Base-by-base conservation (phyloP, 2,888 invertebrate genomes). In the Galerucella calmariensis region DNA sequence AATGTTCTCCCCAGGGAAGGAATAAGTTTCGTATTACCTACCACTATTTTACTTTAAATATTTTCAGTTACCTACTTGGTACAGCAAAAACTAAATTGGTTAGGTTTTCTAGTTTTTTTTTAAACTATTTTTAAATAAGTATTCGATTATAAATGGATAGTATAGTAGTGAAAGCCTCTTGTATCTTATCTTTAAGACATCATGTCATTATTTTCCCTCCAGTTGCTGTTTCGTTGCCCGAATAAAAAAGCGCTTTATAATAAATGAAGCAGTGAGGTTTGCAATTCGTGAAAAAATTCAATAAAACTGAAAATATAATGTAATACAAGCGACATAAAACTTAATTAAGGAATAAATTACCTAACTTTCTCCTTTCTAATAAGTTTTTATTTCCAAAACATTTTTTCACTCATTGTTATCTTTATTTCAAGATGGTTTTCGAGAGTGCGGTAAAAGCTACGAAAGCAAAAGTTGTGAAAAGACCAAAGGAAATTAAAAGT, bases 401-500 rank as follows among this genome's bases (percentile, higher is more conserved):
- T 65, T 71, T 71, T 65, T 71, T 56, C 56, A 41, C 44, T 71
- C 71, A 71, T 71, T 71, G 56, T 71, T 71, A 71, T 65, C 65
- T 71, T 51, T 71, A 71, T 65, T 71, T 58, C 71, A 66, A 65
- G 66, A 71, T 71, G 71, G 46, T 71, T 71, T 41, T 63, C 65
- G 24, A 9, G 16, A 44, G 41, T 51, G 65, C 35, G 10, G 63
- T 58, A 58, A 67, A 58, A 67, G 59, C 51, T 69, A 69, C 58
- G 56, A 58, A 14, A n/a, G 41, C n/a, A 24, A 66, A 76, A 69
- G 72, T 72, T 63, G 67, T 62, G 48, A 56, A 66, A 66, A 71
- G 65, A 71, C 44, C 71, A 46, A 73, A 74, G 75, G 70, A 76
- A 74, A 73, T 24, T 73, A 71, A 75, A 75, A 77, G 77, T 73